Conservation (phyloP, 37 sponge, comb jelly and placozoan species). For the Hexactinellida sp. region DNA sequence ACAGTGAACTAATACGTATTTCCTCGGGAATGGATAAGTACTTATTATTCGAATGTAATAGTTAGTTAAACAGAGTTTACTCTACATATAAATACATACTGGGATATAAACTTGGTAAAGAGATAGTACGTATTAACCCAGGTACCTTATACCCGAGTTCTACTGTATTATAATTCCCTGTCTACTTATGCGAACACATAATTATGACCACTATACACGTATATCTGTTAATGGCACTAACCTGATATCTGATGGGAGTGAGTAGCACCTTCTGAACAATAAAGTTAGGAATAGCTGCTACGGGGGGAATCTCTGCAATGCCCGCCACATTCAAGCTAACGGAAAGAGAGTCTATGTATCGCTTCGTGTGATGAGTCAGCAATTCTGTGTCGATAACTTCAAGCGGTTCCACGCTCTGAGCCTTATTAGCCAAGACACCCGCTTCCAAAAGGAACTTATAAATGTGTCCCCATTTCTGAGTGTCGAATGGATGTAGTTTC, state of each 20-base stretch:
- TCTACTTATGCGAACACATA: no score
- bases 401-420: slow-evolving; percentile 36
- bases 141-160: no score
- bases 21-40: no score
- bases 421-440: slow-evolving; percentile 25
- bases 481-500: slow-evolving; percentile 70
- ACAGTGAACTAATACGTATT: no score
- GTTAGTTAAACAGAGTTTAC: no score
- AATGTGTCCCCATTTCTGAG: slow-evolving; percentile 65
- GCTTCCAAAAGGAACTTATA: slow-evolving; percentile 19
- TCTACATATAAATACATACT: no score
- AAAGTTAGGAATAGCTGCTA: slow-evolving; percentile 55
- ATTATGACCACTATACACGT: no score
- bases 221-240: no score
- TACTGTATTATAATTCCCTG: no score
- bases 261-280: slow-evolving; percentile 45
- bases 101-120: no score
- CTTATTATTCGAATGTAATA: no score
- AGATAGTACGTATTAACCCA: no score
- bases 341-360: slow-evolving; percentile 43
- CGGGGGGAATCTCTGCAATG: slow-evolving; percentile 60
- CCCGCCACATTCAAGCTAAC: slow-evolving; percentile 56
- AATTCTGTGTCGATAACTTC: slow-evolving; percentile 45
- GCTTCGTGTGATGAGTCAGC: slow-evolving; percentile 32
- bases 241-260: slow-evolving; percentile 49